Evolutionary conservation across 2,888 invertebrate genomes (phyloP).

Genomic region (Lochmaea crataegi): DNA sequence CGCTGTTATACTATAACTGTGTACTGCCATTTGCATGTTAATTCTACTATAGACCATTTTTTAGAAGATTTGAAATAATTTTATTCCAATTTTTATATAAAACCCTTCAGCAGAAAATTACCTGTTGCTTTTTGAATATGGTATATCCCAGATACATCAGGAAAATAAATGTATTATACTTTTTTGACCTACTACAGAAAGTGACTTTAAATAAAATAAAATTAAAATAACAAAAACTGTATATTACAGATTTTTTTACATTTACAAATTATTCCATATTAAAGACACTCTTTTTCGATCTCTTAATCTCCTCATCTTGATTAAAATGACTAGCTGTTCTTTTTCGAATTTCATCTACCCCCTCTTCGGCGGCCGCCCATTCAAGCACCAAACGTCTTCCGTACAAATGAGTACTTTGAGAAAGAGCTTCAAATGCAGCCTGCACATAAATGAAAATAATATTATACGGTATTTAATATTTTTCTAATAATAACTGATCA

Average conservation of each 20-base stretch:
- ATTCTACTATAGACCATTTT: too few relatives aligned
- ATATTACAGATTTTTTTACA: not conserved
- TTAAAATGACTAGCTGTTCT: slow-evolving; percentile 81
- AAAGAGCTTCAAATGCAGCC: slow-evolving; percentile 92
- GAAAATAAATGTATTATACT: too few relatives aligned
- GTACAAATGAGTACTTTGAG: slow-evolving; percentile 97
- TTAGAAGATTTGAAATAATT: too few relatives aligned
- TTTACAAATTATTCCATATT: slow-evolving; percentile 57
- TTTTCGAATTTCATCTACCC: slow-evolving; percentile 83
- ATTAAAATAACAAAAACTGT: not conserved
- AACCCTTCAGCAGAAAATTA: too few relatives aligned
- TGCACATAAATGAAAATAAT: slow-evolving; percentile 63
- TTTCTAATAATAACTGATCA: too few relatives aligned
- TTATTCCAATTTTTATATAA: too few relatives aligned
- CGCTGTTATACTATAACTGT: too few relatives aligned
- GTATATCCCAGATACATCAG: too few relatives aligned
- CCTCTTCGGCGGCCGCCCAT: slow-evolving; percentile 89
- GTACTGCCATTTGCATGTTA: too few relatives aligned
- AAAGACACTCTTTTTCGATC: slow-evolving; percentile 66
- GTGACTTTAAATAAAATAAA: not conserved
- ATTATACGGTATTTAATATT: not conserved
- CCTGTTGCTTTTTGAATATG: too few relatives aligned
- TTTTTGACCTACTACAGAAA: not conserved
- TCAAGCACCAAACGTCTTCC: slow-evolving; percentile 94
- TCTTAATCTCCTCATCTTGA: slow-evolving; percentile 60